Evolutionary conservation across 2,888 invertebrate genomes (phyloP).

Genomic region (Heliconius hortense): DNA sequence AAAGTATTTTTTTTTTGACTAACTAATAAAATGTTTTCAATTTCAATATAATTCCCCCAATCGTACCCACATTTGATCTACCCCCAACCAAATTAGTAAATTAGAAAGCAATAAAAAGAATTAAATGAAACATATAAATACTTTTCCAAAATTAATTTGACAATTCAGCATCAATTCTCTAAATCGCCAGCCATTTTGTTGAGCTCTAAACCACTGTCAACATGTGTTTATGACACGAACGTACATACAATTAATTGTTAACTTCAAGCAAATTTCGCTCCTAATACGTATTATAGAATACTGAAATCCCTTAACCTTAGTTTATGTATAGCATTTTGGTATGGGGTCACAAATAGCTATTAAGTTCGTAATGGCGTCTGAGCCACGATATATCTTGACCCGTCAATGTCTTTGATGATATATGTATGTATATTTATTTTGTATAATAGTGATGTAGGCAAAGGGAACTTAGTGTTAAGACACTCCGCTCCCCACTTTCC

Average conservation of each 20-base stretch:
- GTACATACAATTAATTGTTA: slow-evolving; percentile 22
- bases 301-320: background rate
- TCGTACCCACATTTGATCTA: background rate
- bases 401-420: slow-evolving; percentile 19
- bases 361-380: slow-evolving; percentile 31
- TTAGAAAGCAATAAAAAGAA: background rate
- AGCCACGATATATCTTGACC: slow-evolving; percentile 28
- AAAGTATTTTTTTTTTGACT: too few relatives aligned
- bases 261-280: slow-evolving; percentile 19
- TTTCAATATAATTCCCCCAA: too few relatives aligned
- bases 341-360: slow-evolving; percentile 36
- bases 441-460: too few relatives aligned
- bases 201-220: slow-evolving; percentile 37
- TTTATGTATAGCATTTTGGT: slow-evolving; percentile 23
- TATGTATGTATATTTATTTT: background rate
- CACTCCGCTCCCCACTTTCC: too few relatives aligned
- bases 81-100: too few relatives aligned
- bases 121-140: background rate
- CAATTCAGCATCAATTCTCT: slow-evolving; percentile 34
- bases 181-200: slow-evolving; percentile 38
- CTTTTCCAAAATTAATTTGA: slow-evolving; percentile 23
- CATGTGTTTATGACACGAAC: slow-evolving; percentile 40
- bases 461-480: too few relatives aligned
- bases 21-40: background rate
- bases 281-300: slow-evolving; percentile 6